Base-by-base conservation (phyloP, 2,113 vertebrate genomes). In the Labeo catla region DNA sequence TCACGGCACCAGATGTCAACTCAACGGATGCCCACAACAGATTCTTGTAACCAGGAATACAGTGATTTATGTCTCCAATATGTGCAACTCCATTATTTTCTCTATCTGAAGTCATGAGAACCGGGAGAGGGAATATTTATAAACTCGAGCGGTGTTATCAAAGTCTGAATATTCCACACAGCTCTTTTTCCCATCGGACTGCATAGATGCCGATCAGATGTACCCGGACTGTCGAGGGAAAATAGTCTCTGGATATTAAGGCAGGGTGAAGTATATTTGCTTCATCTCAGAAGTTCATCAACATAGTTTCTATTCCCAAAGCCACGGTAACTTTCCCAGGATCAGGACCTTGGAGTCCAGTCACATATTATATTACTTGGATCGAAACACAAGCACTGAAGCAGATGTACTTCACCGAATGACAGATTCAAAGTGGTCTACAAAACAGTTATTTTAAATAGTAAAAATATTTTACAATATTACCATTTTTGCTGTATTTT, bases 11-110 rank as follows among this genome's bases (percentile, higher is more conserved):
- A 83, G 65, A 83, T 54, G 47, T 21, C 28, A 54, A 16, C 47
- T 49, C 8, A 81, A 49, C 79, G 3, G 78, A 81, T 81, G 59
- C 39, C 57, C 61, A 39, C 72, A 45, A 16, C 52, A 21, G 84
- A 61, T 80, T 86, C 65, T 88, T 11, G 3, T 72, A 43, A 81
- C 74, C 34, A 72, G 61, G 72, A 88, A 66, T 63, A 57, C 45
- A 45, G 8, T 16, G 84, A 78, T 72, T 66, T 57, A 81, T 12
- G 43, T 54, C 7, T 70, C n/a, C 34, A 81, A 61, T 1, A 21
- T 50, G 21, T 23, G 19, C 49, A 68, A 45, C 2, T 9, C 21
- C 5, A 68, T 23, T 74, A 47, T 28, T 15, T 59, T 68, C 12
- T 68, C 12, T 21, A 76, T 68, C 63, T 66, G 7, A 66, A 21